Percentiles rank a stretch among this genome's conserved stretches.
Conservation (phyloP, 2,113 vertebrate genomes). For the Corythoichthys intestinalis region DNA sequence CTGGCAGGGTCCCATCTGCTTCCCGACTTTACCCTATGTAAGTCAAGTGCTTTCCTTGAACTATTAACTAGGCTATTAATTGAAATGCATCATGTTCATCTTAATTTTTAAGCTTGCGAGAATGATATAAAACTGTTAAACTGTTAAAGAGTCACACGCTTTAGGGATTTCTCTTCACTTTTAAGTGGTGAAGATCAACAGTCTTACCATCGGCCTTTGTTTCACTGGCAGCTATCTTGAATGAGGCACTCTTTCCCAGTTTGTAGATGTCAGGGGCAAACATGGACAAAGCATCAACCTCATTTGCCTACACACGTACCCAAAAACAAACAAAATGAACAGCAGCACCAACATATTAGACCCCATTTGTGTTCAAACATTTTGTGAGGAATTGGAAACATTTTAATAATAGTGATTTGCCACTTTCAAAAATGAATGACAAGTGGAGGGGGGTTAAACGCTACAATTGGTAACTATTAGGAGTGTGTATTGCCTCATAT, state of each 20-base stretch:
- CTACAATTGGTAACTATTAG: too few relatives aligned
- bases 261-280: slow-evolving; percentile 75
- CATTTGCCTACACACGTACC: slow-evolving; percentile 61
- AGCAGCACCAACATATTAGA: neutral
- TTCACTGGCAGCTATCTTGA: slow-evolving; percentile 86
- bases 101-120: neutral
- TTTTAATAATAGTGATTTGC: too few relatives aligned
- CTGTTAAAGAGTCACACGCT: too few relatives aligned
- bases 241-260: slow-evolving; percentile 71
- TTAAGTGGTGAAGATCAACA: neutral
- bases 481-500: too few relatives aligned
- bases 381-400: too few relatives aligned
- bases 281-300: slow-evolving; percentile 83
- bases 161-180: neutral
- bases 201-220: slow-evolving; percentile 68
- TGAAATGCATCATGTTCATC: neutral
- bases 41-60: neutral
- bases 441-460: too few relatives aligned
- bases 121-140: neutral
- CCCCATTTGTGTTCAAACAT: neutral
- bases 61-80: neutral
- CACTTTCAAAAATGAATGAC: too few relatives aligned
- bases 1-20: too few relatives aligned
- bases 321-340: neutral
- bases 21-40: neutral